Percentiles rank a stretch among this genome's conserved stretches.
Evolutionary conservation across 2,113 vertebrate genomes (phyloP).

Genomic region (Catagonus wagneri): DNA sequence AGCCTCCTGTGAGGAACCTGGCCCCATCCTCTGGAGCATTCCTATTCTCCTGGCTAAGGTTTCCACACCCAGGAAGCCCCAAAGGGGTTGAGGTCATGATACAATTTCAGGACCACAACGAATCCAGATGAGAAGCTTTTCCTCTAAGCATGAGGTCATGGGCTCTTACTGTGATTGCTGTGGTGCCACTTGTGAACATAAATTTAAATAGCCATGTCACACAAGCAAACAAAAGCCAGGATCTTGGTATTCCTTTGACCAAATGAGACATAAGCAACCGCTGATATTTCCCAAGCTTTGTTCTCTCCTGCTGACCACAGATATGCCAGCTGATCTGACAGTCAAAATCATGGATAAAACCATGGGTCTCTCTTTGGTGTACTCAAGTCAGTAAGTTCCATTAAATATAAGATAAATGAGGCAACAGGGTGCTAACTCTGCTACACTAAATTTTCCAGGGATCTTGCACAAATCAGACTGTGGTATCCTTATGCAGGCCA

Average conservation of each 20-base stretch:
- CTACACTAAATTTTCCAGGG: background rate
- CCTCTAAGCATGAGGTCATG: constrained; percentile 64
- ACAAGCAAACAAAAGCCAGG: background rate
- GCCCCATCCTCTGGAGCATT: constrained; percentile 61
- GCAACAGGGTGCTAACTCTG: background rate
- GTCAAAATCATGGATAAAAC: background rate
- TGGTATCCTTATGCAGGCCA: background rate
- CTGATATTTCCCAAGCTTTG: background rate
- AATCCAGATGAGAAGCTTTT: constrained; percentile 44
- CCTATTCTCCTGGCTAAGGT: constrained; percentile 69
- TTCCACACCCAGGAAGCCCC: constrained; percentile 62
- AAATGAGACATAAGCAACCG: background rate
- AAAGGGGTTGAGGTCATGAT: constrained; percentile 51
- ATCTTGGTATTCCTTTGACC: background rate
- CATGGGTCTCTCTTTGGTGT: background rate
- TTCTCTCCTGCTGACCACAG: background rate
- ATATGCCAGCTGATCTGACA: background rate
- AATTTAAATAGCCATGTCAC: constrained; percentile 9
- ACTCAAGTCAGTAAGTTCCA: background rate
- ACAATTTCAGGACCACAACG: constrained; percentile 44
- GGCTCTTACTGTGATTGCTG: background rate
- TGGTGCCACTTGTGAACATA: background rate
- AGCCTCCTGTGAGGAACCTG: background rate
- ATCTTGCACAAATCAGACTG: background rate
- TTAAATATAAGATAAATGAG: constrained; percentile 5